phyloP scores from a whole-genome alignment of 2,888 invertebrate species.

The Pegoplata infirma region DNA sequence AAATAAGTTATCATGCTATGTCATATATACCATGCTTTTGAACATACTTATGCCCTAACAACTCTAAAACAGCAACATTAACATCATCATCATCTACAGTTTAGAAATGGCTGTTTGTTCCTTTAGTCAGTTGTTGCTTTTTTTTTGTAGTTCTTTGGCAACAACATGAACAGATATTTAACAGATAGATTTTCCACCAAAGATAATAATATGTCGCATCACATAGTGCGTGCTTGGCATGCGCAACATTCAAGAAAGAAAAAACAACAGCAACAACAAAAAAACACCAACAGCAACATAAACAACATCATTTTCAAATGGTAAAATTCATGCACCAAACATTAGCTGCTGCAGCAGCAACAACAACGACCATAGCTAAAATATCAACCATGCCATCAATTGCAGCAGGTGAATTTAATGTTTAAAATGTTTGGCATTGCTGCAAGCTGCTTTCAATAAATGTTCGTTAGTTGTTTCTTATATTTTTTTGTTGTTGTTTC shows the following conservation, averaged over 20 bases:
- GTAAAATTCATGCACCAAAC: background rate
- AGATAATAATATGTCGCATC: conserved; percentile 54
- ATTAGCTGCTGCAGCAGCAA: background rate
- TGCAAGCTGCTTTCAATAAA: conserved; percentile 57
- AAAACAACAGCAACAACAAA: conserved; percentile 58
- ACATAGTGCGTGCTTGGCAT: conserved; percentile 58
- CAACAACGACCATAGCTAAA: background rate
- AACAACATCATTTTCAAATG: conserved; percentile 50
- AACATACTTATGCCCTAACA: background rate
- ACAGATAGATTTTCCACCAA: conserved; percentile 42
- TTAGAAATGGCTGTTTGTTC: background rate
- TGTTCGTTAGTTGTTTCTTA: conserved; percentile 55
- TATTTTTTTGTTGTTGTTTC: background rate
- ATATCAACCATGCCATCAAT: conserved; percentile 45
- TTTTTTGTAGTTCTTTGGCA: background rate
- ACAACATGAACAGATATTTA: conserved; percentile 43
- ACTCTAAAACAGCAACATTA: conserved; percentile 28
- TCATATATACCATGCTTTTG: background rate
- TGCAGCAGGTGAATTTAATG: conserved; percentile 62
- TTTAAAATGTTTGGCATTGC: conserved; percentile 61
- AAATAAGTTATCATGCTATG: conserved; percentile 39
- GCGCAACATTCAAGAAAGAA: conserved; percentile 64
- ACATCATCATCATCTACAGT: conserved; percentile 54
- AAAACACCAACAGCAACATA: background rate
- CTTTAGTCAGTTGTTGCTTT: background rate